These are phyloP conservation scores for Paramisgurnus dabryanus DNA, from an alignment of 2,113 vertebrate genomes.

Conservation along the genomic window DNA sequence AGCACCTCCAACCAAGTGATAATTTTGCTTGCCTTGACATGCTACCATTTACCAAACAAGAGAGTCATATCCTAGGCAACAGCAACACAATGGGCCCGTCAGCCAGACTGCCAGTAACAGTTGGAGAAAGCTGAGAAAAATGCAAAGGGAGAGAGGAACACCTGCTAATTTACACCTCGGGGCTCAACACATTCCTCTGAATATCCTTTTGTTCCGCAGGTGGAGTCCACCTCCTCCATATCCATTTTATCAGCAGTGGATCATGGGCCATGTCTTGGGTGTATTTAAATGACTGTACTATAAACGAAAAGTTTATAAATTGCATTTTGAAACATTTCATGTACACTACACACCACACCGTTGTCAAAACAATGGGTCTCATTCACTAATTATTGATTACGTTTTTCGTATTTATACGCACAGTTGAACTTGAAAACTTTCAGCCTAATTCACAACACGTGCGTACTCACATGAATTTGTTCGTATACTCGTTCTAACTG, in stretches of 20 bases:
- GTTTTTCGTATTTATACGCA: no score
- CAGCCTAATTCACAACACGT: no score
- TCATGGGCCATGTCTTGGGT: neutral
- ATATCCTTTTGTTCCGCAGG: conserved; percentile 49
- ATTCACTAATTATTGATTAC: no score
- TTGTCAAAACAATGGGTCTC: no score
- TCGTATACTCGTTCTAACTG: no score
- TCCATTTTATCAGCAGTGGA: neutral
- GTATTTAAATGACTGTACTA: no score
- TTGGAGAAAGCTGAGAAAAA: conserved; percentile 45
- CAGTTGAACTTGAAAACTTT: no score
- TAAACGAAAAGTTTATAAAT: no score
- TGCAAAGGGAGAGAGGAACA: conserved; percentile 64
- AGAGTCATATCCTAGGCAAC: conserved; percentile 63
- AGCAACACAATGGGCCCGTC: conserved; percentile 67
- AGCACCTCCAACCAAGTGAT: conserved; percentile 58
- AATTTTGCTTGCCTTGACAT: conserved; percentile 65
- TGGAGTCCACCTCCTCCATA: conserved; percentile 17
- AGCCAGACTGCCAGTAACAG: conserved; percentile 51
- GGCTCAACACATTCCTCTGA: conserved; percentile 61
- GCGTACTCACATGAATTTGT: no score
- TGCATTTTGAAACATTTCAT: no score
- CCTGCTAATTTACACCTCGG: conserved; percentile 66
- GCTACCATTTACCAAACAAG: conserved; percentile 68
- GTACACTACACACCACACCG: no score